A percentile compares a stretch with the other conserved stretches of the same genome.
Conservation (phyloP, 2,888 invertebrate genomes). For the Anticlea derivata region DNA sequence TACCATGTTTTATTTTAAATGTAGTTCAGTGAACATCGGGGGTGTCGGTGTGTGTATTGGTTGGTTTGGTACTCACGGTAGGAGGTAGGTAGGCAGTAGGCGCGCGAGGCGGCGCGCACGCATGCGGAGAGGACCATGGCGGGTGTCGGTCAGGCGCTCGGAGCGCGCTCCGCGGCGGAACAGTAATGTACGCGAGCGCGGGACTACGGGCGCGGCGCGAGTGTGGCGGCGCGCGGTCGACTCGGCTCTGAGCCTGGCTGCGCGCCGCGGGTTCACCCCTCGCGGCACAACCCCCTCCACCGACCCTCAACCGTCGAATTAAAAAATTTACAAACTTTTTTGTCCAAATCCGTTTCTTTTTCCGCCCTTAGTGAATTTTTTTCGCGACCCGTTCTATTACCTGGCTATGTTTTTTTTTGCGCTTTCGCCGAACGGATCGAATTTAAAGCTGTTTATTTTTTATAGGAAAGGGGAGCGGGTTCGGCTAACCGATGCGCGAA, state of each 20-base stretch:
- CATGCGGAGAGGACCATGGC: slow-evolving; percentile 73
- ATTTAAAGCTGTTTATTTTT: slow-evolving; percentile 82
- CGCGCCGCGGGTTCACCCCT: slow-evolving; percentile 25
- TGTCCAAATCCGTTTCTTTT: slow-evolving; percentile 81
- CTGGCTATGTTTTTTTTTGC: slow-evolving; percentile 77
- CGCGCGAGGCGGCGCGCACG: slow-evolving; percentile 69
- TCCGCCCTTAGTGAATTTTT: slow-evolving; percentile 83
- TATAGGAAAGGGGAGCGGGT: slow-evolving; percentile 76
- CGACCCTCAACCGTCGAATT: slow-evolving; percentile 68
- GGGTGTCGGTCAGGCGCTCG: slow-evolving; percentile 3
- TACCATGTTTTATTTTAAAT: too few relatives aligned
- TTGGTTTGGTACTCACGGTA: slow-evolving; percentile 64
- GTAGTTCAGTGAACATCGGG: too few relatives aligned
- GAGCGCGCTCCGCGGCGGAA: slow-evolving; percentile 9
- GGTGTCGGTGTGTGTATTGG: too few relatives aligned
- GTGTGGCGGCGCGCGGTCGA: slow-evolving; percentile 21
- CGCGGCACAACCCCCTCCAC: slow-evolving; percentile 38
- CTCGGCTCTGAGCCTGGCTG: slow-evolving; percentile 22
- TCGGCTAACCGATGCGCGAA: slow-evolving; percentile 78
- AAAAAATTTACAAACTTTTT: slow-evolving; percentile 73
- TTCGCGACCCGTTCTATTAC: slow-evolving; percentile 80
- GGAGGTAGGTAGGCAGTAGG: slow-evolving; percentile 63
- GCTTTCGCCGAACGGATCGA: slow-evolving; percentile 66
- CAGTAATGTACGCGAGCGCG: slow-evolving; percentile 2
- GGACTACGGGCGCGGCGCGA: slow-evolving; percentile 17